Percentiles rank a stretch among this genome's conserved stretches.
Conservation (phyloP, 2,888 invertebrate species). For the Lumbricus terrestris region DNA sequence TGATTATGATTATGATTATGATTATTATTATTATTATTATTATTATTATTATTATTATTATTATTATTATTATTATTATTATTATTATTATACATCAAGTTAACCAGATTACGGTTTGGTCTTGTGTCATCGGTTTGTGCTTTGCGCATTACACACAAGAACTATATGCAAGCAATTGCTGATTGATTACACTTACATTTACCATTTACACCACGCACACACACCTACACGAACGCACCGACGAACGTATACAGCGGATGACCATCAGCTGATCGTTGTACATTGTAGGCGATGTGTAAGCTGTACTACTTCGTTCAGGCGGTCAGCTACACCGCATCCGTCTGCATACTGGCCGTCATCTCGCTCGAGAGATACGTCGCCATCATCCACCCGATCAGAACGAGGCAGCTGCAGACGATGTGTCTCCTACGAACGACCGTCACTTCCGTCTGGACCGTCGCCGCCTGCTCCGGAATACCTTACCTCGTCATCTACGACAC, state of each 20-base stretch:
- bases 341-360: conserved; percentile 78
- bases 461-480: conserved; percentile 68
- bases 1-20: too few relatives aligned
- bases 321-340: conserved; percentile 84
- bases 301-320: conserved; percentile 87
- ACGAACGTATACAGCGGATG: background rate
- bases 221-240: background rate
- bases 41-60: too few relatives aligned
- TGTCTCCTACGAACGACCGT: conserved; percentile 74
- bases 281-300: conserved; percentile 69
- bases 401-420: conserved; percentile 68
- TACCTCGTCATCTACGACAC: conserved; percentile 58
- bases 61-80: too few relatives aligned
- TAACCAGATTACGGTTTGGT: too few relatives aligned
- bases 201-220: background rate
- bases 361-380: conserved; percentile 54
- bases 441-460: conserved; percentile 77
- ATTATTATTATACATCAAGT: too few relatives aligned
- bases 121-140: too few relatives aligned
- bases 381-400: conserved; percentile 74
- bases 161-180: background rate
- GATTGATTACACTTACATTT: too few relatives aligned
- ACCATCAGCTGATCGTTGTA: background rate
- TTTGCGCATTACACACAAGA: background rate
- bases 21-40: too few relatives aligned